phyloP scores from a whole-genome alignment of 1,140 invertebrate genomes.

The Macrostomum lignano region DNA sequence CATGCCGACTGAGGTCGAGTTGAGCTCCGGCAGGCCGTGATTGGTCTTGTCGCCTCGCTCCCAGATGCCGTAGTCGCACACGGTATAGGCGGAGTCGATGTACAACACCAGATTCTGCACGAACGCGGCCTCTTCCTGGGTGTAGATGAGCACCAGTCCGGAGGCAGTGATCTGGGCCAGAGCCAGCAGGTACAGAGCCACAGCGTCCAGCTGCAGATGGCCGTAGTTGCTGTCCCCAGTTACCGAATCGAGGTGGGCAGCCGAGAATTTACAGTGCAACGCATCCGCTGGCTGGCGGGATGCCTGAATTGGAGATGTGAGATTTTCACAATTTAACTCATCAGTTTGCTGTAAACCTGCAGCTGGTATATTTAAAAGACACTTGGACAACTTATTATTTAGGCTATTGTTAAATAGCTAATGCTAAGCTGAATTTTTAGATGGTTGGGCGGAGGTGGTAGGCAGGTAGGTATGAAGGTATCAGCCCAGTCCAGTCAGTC shows the following conservation, averaged over 20 bases:
- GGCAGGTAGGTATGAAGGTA: too few species aligned
- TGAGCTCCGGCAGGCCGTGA: slow-evolving; percentile 81
- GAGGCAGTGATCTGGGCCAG: slow-evolving; percentile 98
- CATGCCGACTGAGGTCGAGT: slow-evolving; percentile 73
- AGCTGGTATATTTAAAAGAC: too few species aligned
- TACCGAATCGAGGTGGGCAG: slow-evolving; percentile 48
- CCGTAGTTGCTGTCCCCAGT: slow-evolving; percentile 88
- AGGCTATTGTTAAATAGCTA: too few species aligned
- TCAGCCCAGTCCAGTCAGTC: too few species aligned
- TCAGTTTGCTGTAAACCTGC: too few species aligned
- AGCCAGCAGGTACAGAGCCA: slow-evolving; percentile 67
- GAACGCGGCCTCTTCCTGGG: slow-evolving; percentile 79
- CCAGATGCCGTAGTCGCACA: slow-evolving; percentile 87
- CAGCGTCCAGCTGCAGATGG: slow-evolving; percentile 83
- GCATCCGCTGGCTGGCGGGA: slow-evolving; percentile 64
- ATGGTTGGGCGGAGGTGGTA: too few species aligned
- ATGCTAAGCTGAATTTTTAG: too few species aligned
- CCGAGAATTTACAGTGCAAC: slow-evolving; percentile 79
- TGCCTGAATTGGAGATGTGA: too few species aligned
- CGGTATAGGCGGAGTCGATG: slow-evolving; percentile 65
- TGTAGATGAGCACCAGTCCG: slow-evolving; percentile 71
- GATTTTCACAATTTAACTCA: too few species aligned
- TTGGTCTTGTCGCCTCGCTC: slow-evolving; percentile 98
- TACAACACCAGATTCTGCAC: slow-evolving; percentile 95
- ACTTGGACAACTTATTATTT: too few species aligned